Percentiles rank a stretch among this genome's conserved stretches.
phyloP scores from a whole-genome alignment of 1,140 invertebrate species.

The Eubasilissa regina region DNA sequence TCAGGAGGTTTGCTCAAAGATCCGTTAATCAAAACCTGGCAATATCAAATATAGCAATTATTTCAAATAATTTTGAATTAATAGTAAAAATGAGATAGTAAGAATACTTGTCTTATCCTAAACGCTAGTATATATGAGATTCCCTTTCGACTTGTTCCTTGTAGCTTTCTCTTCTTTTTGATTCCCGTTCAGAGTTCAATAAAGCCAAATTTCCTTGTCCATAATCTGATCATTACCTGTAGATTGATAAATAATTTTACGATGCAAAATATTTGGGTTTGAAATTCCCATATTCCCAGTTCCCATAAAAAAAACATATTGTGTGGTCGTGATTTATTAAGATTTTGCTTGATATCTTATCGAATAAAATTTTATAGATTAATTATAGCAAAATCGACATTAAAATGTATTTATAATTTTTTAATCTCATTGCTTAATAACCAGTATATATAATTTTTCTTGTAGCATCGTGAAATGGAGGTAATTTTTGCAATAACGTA shows the following conservation, averaged over 20 bases:
- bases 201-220: background rate
- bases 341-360: background rate
- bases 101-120: background rate
- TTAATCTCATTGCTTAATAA: no score
- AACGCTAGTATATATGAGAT: background rate
- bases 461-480: no score
- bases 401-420: no score
- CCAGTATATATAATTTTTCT: no score
- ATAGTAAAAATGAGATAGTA: background rate
- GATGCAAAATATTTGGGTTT: slow-evolving; percentile 35
- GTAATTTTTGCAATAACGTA: no score
- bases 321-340: slow-evolving; percentile 19
- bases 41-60: background rate
- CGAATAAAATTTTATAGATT: no score
- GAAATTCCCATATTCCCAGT: background rate
- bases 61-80: background rate
- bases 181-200: background rate
- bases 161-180: background rate
- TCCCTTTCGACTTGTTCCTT: background rate
- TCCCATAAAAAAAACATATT: slow-evolving; percentile 14
- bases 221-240: slow-evolving; percentile 26
- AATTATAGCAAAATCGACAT: no score
- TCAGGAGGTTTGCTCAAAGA: slow-evolving; percentile 10
- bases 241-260: slow-evolving; percentile 44
- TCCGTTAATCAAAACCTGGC: slow-evolving; percentile 10